Evolutionary conservation across 2,113 vertebrate species (phyloP).

Genomic region (Nothocercus julius): DNA sequence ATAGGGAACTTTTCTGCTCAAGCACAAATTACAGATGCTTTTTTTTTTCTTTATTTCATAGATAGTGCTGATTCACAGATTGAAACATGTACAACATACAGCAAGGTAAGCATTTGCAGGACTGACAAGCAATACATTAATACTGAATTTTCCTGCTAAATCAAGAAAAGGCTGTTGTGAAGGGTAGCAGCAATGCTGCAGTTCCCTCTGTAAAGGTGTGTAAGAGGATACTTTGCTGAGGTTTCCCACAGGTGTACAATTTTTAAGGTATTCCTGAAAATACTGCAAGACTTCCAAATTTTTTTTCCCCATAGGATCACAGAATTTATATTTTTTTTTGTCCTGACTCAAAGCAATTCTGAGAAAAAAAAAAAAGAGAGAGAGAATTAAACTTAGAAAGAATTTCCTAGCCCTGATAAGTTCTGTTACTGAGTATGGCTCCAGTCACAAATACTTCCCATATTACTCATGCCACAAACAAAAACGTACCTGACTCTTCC

Average conservation of each 20-base stretch:
- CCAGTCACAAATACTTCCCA: neutral
- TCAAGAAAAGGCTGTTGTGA: neutral
- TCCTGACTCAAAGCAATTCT: neutral
- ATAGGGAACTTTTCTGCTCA: neutral
- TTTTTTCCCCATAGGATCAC: neutral
- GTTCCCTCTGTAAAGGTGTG: neutral
- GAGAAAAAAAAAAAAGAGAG: neutral
- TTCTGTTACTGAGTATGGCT: neutral
- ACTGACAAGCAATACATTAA: too few relatives aligned
- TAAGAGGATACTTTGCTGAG: neutral
- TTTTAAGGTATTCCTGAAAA: neutral
- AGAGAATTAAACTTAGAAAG: neutral
- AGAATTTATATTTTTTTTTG: neutral
- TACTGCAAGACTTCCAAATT: neutral
- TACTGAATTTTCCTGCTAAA: neutral
- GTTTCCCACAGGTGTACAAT: neutral
- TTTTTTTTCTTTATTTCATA: slow-evolving; percentile 60
- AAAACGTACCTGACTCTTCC: neutral
- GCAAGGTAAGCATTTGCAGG: slow-evolving; percentile 85
- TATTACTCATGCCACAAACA: neutral
- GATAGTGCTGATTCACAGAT: slow-evolving; percentile 86
- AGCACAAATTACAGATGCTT: neutral
- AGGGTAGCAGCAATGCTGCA: neutral
- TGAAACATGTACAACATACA: slow-evolving; percentile 92
- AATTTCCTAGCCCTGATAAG: neutral